Evolutionary conservation across 2,888 invertebrate species (phyloP).

Genomic region (Capitulum mitella): DNA sequence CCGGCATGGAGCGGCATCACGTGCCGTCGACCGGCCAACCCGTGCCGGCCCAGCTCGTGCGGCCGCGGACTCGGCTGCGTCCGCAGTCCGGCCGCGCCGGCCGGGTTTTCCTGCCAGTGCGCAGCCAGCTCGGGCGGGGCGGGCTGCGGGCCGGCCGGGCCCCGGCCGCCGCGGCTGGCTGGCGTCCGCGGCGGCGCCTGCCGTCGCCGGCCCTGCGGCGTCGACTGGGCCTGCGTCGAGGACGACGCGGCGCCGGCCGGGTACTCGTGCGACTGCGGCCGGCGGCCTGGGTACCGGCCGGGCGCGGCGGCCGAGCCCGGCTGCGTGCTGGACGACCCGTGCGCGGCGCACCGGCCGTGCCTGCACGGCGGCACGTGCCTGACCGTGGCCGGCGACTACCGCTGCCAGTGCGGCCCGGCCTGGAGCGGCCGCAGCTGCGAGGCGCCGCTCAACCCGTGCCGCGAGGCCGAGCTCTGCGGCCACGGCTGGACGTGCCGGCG

Average conservation of each 20-base stretch:
- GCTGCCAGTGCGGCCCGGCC: neutral
- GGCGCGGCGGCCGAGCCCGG: neutral
- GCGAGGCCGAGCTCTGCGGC: neutral
- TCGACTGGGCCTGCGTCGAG: neutral
- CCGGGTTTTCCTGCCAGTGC: neutral
- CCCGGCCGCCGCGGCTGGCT: neutral
- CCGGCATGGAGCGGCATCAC: neutral
- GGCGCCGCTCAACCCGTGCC: neutral
- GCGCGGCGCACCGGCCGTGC: neutral
- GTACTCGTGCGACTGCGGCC: constrained; percentile 3
- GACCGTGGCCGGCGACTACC: neutral
- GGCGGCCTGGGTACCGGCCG: neutral
- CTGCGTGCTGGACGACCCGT: neutral
- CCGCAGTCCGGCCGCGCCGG: neutral
- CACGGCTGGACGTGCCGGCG: neutral
- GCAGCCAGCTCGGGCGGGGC: neutral
- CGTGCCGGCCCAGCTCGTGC: neutral
- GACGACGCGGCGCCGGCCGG: neutral
- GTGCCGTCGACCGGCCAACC: neutral
- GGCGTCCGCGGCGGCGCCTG: constrained; percentile 7
- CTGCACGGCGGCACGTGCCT: constrained; percentile 11
- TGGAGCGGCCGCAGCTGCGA: constrained; percentile 4
- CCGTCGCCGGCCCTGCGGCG: neutral
- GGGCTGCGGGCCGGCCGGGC: neutral
- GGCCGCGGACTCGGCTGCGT: neutral